Percentiles rank a stretch among this genome's conserved stretches.
These are phyloP conservation scores for Scolanthus callimorphus DNA, from an alignment of 92 coral and sea anemone genomes.

Conservation along the genomic window DNA sequence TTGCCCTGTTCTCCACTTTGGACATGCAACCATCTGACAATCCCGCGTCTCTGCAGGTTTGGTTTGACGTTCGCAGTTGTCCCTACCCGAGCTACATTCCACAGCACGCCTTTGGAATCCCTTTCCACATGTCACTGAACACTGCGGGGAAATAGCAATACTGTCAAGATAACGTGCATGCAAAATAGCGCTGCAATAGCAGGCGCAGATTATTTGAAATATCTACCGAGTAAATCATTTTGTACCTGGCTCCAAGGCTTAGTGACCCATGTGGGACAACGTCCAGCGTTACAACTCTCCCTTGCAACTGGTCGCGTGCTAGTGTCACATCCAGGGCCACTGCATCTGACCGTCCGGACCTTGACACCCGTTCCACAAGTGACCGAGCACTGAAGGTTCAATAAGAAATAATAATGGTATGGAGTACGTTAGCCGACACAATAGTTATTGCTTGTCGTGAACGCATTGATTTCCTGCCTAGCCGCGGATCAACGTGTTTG, in stretches of 20 bases:
- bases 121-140: conserved; percentile 75
- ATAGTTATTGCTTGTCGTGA: too few relatives aligned
- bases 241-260: conserved; percentile 64
- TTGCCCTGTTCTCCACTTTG: conserved; percentile 35
- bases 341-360: conserved; percentile 52
- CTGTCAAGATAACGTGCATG: too few relatives aligned
- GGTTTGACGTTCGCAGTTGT: conserved; percentile 16
- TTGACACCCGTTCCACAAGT: conserved; percentile 65
- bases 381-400: conserved; percentile 59
- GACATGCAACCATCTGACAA: conserved; percentile 31
- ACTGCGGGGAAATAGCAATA: conserved; percentile 30
- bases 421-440: too few relatives aligned
- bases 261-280: conserved; percentile 51
- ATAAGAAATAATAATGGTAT: too few relatives aligned
- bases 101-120: conserved; percentile 52
- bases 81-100: conserved; percentile 30
- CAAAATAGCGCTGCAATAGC: too few relatives aligned
- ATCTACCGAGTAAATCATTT: too few relatives aligned
- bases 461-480: too few relatives aligned
- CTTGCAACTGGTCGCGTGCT: conserved; percentile 11
- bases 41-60: conserved; percentile 18
- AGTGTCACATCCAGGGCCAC: conserved; percentile 13
- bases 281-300: conserved; percentile 20
- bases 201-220: too few relatives aligned
- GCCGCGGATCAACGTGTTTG: too few relatives aligned